Conservation (phyloP, 2,888 invertebrate genomes). For the Orthosia cruda region DNA sequence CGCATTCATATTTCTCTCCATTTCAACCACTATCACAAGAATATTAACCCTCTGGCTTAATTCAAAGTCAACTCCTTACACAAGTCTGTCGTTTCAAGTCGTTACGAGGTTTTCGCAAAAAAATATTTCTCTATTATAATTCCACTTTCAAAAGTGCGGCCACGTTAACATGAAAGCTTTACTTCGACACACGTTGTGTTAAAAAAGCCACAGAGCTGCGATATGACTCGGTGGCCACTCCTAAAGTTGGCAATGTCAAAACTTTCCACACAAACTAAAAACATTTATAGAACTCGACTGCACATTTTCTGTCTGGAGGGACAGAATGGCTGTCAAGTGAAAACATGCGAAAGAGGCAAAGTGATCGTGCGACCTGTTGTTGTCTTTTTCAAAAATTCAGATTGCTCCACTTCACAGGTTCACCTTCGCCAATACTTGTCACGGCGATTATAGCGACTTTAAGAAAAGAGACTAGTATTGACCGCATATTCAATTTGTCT, state of each 20-base stretch:
- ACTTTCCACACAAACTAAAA: background rate
- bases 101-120: conserved; percentile 48
- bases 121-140: conserved; percentile 47
- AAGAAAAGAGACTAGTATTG: too few species aligned
- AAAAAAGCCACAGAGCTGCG: background rate
- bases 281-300: too few species aligned
- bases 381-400: too few species aligned
- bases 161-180: conserved; percentile 59
- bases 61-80: conserved; percentile 32
- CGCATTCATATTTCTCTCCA: background rate
- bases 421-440: too few species aligned
- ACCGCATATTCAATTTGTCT: too few species aligned
- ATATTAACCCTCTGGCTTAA: conserved; percentile 9
- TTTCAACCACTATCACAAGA: conserved; percentile 11
- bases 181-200: conserved; percentile 44
- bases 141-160: conserved; percentile 44
- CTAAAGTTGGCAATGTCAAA: background rate
- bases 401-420: too few species aligned
- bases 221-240: background rate
- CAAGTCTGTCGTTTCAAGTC: conserved; percentile 41
- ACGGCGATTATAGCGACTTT: too few species aligned
- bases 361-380: too few species aligned
- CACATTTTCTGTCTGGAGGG: too few species aligned
- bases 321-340: too few species aligned
- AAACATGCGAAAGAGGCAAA: too few species aligned